Conservation (phyloP, 2,888 invertebrate species). For the Pteria penguin region DNA sequence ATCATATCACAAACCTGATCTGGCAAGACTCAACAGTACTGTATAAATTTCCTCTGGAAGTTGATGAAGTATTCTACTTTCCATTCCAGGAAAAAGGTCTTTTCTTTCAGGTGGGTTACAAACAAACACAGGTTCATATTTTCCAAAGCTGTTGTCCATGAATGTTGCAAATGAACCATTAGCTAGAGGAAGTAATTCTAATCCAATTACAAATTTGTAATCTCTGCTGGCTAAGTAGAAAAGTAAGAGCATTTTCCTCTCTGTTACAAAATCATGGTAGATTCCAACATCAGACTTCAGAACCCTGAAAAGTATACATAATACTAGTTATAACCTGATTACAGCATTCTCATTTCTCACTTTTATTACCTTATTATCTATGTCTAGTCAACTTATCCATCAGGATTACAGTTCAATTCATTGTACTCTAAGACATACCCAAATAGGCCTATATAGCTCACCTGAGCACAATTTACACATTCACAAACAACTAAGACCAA, state of each 20-base stretch:
- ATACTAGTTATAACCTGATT: too few relatives aligned
- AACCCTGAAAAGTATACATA: background rate
- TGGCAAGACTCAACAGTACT: background rate
- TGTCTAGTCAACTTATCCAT: too few relatives aligned
- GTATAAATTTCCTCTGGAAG: background rate
- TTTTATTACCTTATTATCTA: too few relatives aligned
- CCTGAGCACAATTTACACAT: too few relatives aligned
- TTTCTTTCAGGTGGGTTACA: background rate
- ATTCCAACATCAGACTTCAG: background rate
- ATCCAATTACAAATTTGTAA: slow-evolving; percentile 8
- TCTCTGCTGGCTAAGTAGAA: slow-evolving; percentile 32
- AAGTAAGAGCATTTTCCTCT: slow-evolving; percentile 35
- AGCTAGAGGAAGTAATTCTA: slow-evolving; percentile 44
- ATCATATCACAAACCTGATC: too few relatives aligned
- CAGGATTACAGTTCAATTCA: too few relatives aligned
- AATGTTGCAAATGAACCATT: slow-evolving; percentile 38
- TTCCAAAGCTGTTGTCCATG: background rate
- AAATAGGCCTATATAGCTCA: too few relatives aligned
- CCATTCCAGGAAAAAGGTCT: slow-evolving; percentile 31
- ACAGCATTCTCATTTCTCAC: too few relatives aligned
- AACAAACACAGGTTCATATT: background rate
- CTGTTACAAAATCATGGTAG: background rate
- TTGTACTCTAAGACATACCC: too few relatives aligned
- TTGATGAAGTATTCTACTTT: background rate
- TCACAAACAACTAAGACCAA: too few relatives aligned